Evolutionary conservation across 2,113 vertebrate genomes (phyloP).

Genomic region (Xiphophorus maculatus): DNA sequence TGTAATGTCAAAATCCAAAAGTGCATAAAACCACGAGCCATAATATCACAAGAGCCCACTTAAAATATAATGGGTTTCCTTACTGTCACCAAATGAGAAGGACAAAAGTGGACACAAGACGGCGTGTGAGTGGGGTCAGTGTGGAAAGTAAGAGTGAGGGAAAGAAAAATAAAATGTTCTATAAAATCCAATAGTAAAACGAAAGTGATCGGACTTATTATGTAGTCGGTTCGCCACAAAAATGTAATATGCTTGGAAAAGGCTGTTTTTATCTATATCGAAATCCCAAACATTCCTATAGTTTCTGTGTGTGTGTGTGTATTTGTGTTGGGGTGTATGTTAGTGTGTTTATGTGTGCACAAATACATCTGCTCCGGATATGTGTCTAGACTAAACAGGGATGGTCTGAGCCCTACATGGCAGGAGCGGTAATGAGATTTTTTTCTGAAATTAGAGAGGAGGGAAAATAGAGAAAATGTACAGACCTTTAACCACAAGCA

Average conservation of each 20-base stretch:
- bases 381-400: conserved; percentile 75
- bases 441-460: conserved; percentile 49
- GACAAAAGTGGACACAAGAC: conserved; percentile 6
- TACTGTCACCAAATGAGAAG: not conserved
- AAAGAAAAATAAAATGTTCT: conserved; percentile 27
- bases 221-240: conserved; percentile 18
- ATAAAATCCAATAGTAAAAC: conserved; percentile 4
- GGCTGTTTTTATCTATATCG: not conserved
- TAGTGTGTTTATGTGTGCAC: not conserved
- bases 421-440: conserved; percentile 62
- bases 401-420: conserved; percentile 53
- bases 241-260: conserved; percentile 21
- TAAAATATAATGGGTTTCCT: not conserved
- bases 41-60: not conserved
- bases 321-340: conserved; percentile 2
- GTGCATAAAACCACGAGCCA: not conserved
- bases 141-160: not conserved
- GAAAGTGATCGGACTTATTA: conserved; percentile 15
- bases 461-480: conserved; percentile 43
- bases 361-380: conserved; percentile 57
- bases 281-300: conserved; percentile 17
- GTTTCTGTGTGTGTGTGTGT: conserved; percentile 12
- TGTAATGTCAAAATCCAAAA: not conserved
- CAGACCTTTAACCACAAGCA: conserved; percentile 46
- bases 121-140: not conserved